Base-by-base conservation (phyloP, 2,888 invertebrate species). In the Pollenia amentaria region DNA sequence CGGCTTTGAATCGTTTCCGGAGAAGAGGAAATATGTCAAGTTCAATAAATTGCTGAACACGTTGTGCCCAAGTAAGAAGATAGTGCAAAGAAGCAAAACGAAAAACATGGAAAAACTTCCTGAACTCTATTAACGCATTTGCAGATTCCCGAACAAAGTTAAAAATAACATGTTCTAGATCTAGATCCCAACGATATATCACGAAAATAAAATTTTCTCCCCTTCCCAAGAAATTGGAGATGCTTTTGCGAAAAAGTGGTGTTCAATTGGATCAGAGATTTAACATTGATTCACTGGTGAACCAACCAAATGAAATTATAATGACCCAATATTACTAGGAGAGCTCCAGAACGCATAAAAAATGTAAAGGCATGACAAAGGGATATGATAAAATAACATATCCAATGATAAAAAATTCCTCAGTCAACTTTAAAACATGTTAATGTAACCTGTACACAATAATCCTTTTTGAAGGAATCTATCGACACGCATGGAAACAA, bases 401-500 rank as follows among this genome's bases (percentile, higher is more conserved):
- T n/a, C n/a, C n/a, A n/a, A 73, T 65, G 65, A 55, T 65, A 14
- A 70, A 73, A 18, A 75, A 57, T 12, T 29, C 57, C 10, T 42
- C 72, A 55, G 44, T 51, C 21, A 44, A 3, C 7, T 48, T 78
- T 46, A 77, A 77, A 40, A 7, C 8, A 11, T 51, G 70, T 38
- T 16, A 77, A 16, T 70, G 76, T 40, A 70, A 48, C n/a, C 38
- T 83, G 0, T 77, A 18, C 42, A 64, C 48, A 29, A 55, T 44
- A 8, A 84, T 84, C 42, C 2, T 84, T 12, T 8, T 8, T 0
- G 44, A 70, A 21, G 84, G 60, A 2, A 67, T 64, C 10, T 72
- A 55, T 18, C 84, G 65, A 3, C 78, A 84, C 18, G 64, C 55
- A 11, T 84, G 78, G 48, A 77, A 84, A 51, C 42, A 64, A 14